Evolutionary conservation across 1,140 invertebrate species (phyloP).

Genomic region (Pinna nobilis): DNA sequence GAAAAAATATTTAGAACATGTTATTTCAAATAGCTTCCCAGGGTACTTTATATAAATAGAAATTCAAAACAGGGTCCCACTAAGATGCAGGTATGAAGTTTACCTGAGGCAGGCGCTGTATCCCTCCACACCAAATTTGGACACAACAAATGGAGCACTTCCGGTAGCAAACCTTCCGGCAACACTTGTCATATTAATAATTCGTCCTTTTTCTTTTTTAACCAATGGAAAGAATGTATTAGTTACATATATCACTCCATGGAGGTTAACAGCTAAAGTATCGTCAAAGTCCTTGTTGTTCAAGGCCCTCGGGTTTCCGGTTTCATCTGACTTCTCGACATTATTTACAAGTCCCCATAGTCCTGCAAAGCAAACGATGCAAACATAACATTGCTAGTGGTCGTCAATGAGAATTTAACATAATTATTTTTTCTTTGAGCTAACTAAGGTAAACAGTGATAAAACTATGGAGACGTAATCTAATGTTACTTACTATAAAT

Average conservation of each 20-base stretch:
- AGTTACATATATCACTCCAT: constrained; percentile 37
- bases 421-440: no score
- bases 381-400: no score
- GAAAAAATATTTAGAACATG: no score
- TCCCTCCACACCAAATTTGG: constrained; percentile 29
- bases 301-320: constrained; percentile 13
- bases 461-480: no score
- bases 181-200: constrained; percentile 34
- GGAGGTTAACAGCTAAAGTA: constrained; percentile 26
- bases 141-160: constrained; percentile 3
- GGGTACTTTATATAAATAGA: no score
- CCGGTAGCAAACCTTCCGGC: neutral
- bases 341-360: constrained; percentile 48
- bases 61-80: no score
- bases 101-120: constrained; percentile 27
- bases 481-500: no score
- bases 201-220: constrained; percentile 24
- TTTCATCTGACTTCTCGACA: constrained; percentile 12
- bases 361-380: no score
- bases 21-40: no score
- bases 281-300: constrained; percentile 6
- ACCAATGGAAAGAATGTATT: constrained; percentile 38
- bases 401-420: no score
- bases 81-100: no score
- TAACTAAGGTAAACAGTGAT: no score